Evolutionary conservation across 1,140 invertebrate genomes (phyloP), one percentile per base, ranked within the genome.

Genomic region (Drosophila jambulina): DNA sequence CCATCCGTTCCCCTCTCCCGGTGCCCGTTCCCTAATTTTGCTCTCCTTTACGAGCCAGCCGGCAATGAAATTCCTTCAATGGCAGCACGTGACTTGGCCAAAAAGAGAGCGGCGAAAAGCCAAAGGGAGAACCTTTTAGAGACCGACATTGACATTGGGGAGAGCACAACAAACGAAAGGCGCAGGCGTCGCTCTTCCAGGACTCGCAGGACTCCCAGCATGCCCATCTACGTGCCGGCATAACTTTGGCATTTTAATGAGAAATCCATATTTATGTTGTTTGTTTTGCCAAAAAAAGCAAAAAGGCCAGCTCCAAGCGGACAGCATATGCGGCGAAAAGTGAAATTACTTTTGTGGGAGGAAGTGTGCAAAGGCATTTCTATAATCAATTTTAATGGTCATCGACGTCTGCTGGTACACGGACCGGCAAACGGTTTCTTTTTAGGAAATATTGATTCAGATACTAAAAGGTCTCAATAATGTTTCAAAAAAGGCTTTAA

Each of bases 191-290:
- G 46, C 70, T 84, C 78, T 78, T 64, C 10, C 69, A 46, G 59
- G 72, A 81, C 70, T 68, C 45, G 58, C 65, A 81, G 64, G 43
- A 34, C 56, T 49, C 36, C 23, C 32, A 67, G 67, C 38, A 60
- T 36, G 19, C 38, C 27, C 38, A 54, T 76, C 62, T 80, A 62
- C 78, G 54, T 83, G 80, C 63, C 59, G 70, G 85, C 71, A 82
- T 82, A 90, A 81, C 78, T 90, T 85, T 82, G 68, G 78, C 75
- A 90, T 90, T 90, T 90, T 90, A 90, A 90, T 90, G 85, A 90
- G 86, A 90, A 90, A 90, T 90, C 85, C 85, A 90, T 90, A 90
- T 90, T 90, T 85, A 90, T 90, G 85, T 82, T 90, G 86, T 85
- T 91, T 91, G 86, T 82, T 88, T 90, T 90, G 86, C 74, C 61